Evolutionary conservation across 2,888 invertebrate species (phyloP), one percentile per base, ranked within the genome.

Genomic region (Callinectes sapidus): DNA sequence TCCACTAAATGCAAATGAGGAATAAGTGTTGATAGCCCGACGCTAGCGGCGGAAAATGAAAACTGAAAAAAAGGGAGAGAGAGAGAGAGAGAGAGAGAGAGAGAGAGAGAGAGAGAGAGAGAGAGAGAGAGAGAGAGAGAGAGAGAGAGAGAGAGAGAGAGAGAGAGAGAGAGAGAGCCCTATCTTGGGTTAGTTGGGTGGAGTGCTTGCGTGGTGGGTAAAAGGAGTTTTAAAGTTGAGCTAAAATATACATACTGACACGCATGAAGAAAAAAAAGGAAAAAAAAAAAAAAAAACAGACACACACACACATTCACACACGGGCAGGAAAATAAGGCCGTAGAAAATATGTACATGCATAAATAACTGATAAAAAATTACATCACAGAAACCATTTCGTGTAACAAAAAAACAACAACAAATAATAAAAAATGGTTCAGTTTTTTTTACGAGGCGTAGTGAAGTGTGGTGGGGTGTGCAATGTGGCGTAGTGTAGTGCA

Each of bases 211-310:
- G 71, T 71, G 71, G 71, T 28, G 71, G 23, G 71, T 71, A 71
- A 71, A 71, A 71, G 71, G 71, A 71, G 71, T 71, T 71, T 48
- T 71, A 71, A 71, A 71, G 71, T 71, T 71, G 71, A 71, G 71
- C 23, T 10, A 71, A 71, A 71, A 71, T 71, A 71, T 71, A 28
- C 28, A 8, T 6, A 71, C 71, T 28, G 71, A 71, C 71, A 28
- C 28, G 71, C 71, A 39, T 39, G 39, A 39, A 39, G 71, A 28
- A 23, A 28, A n/a, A 71, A 71, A 18, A 71, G 8, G 28, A 28
- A 18, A n/a, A 10, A 23, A 10, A 71, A 71, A 71, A 71, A 28
- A 71, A 28, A n/a, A n/a, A n/a, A n/a, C n/a, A n/a, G n/a, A n/a
- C n/a, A n/a, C n/a, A n/a, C n/a, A n/a, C n/a, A n/a, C n/a, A n/a